Evolutionary conservation across 2,888 invertebrate genomes (phyloP).

Genomic region (Ennomos fuscantarius): DNA sequence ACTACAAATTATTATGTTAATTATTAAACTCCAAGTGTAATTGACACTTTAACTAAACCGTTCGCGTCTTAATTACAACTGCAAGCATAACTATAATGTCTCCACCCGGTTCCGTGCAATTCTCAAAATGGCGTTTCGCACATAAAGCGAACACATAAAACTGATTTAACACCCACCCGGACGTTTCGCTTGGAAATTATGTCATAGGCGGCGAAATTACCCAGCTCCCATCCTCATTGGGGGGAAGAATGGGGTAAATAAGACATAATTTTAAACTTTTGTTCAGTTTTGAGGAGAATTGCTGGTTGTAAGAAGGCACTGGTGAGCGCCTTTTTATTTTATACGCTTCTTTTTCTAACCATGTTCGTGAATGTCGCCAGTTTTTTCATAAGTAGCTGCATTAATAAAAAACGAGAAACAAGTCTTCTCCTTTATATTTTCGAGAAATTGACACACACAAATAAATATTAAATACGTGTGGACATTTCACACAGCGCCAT

Average conservation of each 20-base stretch:
- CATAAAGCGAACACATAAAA: constrained; percentile 34
- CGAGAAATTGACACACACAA: too few species aligned
- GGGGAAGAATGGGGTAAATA: constrained; percentile 27
- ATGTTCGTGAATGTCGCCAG: background rate
- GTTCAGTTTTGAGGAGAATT: constrained; percentile 11
- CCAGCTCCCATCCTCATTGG: constrained; percentile 15
- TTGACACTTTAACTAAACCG: constrained; percentile 4
- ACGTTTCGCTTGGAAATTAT: constrained; percentile 22
- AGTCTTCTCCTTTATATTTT: too few species aligned
- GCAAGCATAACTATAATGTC: constrained; percentile 11
- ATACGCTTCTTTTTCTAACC: background rate
- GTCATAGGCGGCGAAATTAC: constrained; percentile 26
- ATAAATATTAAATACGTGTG: too few species aligned
- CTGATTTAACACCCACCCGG: constrained; percentile 31
- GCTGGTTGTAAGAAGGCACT: constrained; percentile 9
- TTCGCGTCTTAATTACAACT: constrained; percentile 6
- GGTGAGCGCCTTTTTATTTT: background rate
- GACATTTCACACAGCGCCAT: too few species aligned
- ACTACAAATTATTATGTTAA: too few species aligned
- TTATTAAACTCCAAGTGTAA: background rate
- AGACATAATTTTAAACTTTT: constrained; percentile 32
- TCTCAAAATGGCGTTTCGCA: constrained; percentile 25
- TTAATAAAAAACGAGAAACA: too few species aligned
- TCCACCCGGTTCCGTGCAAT: constrained; percentile 13
- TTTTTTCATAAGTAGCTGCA: too few species aligned